Evolutionary conservation across 2,113 vertebrate genomes (phyloP), one percentile per base, ranked within the genome.

Genomic region (Brachyhypopomus occidentalis): DNA sequence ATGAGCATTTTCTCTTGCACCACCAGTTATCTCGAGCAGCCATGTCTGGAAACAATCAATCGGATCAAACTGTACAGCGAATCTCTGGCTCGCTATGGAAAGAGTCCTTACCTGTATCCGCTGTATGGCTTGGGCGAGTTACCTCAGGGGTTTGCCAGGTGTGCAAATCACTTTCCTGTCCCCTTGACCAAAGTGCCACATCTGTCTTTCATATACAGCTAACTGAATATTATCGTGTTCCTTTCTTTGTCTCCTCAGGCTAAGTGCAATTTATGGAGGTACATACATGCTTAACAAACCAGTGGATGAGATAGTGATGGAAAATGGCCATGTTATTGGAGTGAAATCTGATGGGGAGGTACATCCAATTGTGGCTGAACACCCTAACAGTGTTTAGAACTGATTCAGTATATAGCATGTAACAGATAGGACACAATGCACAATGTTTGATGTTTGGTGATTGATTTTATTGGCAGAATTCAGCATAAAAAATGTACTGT

Each of bases 241-340:
- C 30, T 30, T 30, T 30, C 30, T 30, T 30, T 30, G 30, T 30
- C 30, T 30, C 30, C 30, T 58, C 9, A 97, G 95, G 85, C 87
- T 97, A 90, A 96, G 95, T 58, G 96, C 96, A 19, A 96, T 96
- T 85, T 97, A 96, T 0, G 96, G 96, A 58, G 96, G 96, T 0
- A 97, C 96, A 0, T 97, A 97, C 87, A 96, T 97, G 96, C 91
- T 96, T 85, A 97, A 96, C 89, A 96, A 96, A 73, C 94, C 95
- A 0, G 95, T 96, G 90, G 96, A 96, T 12, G 95, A 96, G 87
- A 96, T 97, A 14, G 94, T 96, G 79, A 93, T 96, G 94, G 95
- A 96, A 84, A 94, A 92, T 0, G 95, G 93, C 2, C 93, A 92
- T 60, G 96, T 97, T 85, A 84, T 96, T 2, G 96, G 96, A 12